phyloP scores from a whole-genome alignment of 2,797 vertebrate species.

The Kryptolebias ocellatus region DNA sequence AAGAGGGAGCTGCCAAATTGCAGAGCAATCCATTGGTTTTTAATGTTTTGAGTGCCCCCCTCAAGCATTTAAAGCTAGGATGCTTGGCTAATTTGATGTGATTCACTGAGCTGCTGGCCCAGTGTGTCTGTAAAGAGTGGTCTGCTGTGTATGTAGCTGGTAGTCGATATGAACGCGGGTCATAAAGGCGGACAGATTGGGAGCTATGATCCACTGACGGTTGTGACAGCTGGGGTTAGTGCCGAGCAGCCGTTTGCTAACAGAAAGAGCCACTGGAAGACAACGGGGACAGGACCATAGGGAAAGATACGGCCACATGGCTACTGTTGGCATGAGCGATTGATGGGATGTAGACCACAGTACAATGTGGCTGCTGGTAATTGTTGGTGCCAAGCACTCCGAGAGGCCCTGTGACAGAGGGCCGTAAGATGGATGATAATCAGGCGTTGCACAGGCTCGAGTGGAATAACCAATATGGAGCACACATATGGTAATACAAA shows the following conservation, averaged over 20 bases:
- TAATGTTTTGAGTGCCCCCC: conserved; percentile 68
- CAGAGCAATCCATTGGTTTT: conserved; percentile 76
- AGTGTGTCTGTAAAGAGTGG: conserved; percentile 45
- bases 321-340: conserved; percentile 52
- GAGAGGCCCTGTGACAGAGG: conserved; percentile 58
- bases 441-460: conserved; percentile 31
- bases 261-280: conserved; percentile 49
- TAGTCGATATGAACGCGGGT: conserved; percentile 42
- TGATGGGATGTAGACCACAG: conserved; percentile 44
- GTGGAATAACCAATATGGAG: conserved; percentile 44
- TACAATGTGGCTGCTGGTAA: conserved; percentile 47
- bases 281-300: conserved; percentile 58
- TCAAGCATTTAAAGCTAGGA: conserved; percentile 57
- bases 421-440: conserved; percentile 52
- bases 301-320: conserved; percentile 67
- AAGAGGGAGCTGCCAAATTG: conserved; percentile 59
- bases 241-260: conserved; percentile 67
- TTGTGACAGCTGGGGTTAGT: conserved; percentile 70
- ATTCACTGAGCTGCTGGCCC: conserved; percentile 63
- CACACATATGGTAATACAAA: conserved; percentile 49
- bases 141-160: conserved; percentile 50
- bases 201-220: conserved; percentile 56
- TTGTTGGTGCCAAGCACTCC: conserved; percentile 45
- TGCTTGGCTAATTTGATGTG: conserved; percentile 72
- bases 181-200: conserved; percentile 72